These are phyloP conservation scores for Phacellophora camtschatica DNA, from an alignment of 30 jellyfish, hydroid and myxozoan species.

Conservation along the genomic window DNA sequence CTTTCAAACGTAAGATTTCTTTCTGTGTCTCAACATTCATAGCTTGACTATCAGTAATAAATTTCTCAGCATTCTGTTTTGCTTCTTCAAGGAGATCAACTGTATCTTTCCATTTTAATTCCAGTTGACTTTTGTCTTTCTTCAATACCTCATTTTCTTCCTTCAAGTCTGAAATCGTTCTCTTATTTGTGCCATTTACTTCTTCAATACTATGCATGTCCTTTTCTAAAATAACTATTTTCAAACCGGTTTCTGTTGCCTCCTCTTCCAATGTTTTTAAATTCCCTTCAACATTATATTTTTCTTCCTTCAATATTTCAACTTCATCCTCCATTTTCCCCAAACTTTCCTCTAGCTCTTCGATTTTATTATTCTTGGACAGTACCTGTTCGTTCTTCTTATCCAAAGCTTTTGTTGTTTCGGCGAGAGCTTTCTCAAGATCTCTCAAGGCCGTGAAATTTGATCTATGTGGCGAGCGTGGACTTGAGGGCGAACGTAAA, in stretches of 20 bases:
- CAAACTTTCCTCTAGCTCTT: not conserved
- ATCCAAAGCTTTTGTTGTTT: slow-evolving; percentile 11
- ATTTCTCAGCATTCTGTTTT: not conserved
- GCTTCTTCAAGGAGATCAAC: not conserved
- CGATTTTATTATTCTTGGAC: not conserved
- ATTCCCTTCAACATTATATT: not conserved
- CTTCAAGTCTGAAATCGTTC: not conserved
- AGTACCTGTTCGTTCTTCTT: slow-evolving; percentile 39
- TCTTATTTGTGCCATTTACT: too few species aligned
- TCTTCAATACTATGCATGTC: too few species aligned
- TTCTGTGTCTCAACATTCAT: not conserved
- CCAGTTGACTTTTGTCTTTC: not conserved
- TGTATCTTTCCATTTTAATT: too few species aligned
- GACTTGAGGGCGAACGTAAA: not conserved
- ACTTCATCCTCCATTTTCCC: slow-evolving; percentile 19
- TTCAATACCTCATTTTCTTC: not conserved
- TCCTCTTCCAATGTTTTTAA: slow-evolving; percentile 1
- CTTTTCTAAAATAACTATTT: too few species aligned
- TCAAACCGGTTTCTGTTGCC: too few species aligned
- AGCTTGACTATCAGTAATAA: not conserved
- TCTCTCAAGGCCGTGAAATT: not conserved
- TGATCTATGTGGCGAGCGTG: slow-evolving; percentile 28
- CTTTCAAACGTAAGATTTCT: not conserved
- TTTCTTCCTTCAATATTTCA: slow-evolving; percentile 4
- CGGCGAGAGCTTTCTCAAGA: slow-evolving; percentile 11